Base-by-base conservation (phyloP, 2,888 invertebrate species). In the Amphipyra berbera region DNA sequence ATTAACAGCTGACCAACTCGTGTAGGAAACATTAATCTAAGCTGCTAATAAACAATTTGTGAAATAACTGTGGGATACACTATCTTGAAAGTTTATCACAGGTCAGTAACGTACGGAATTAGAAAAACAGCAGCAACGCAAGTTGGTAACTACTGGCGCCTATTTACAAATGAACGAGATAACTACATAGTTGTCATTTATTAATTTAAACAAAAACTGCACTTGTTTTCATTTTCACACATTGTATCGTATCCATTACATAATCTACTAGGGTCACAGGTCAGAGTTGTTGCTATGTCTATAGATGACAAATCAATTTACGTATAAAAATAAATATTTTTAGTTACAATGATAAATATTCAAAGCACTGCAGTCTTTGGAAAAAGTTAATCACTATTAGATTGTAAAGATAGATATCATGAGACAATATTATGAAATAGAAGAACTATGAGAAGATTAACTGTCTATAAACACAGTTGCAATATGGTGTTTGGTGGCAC, bases 61-160 rank as follows among this genome's bases (percentile, higher is more conserved):
- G 78, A 79, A 83, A 80, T 87, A 84, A 84, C 88, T 75, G 79
- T 84, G 80, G 83, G 72, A 83, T 84, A 82, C 77, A 79, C 76
- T 88, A 89, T 87, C 88, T 75, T 57, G n/a, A 78, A 68, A 85
- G 93, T 91, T 93, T 93, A 94, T 94, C 93, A 61, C 48, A 79
- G 93, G 94, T 93, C 92, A 91, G 81, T 82, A 88, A 88, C 86
- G 85, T 81, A 68, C 80, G 64, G 76, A 78, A 82, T 90, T 90
- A 91, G 90, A 89, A 91, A 90, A 92, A 90, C 87, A 88, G 78
- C 37, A 78, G 67, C 56, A 63, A 66, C 77, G 82, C 82, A 82
- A 77, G 61, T 72, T 67, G 73, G 50, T 76, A 68, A 75, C 69
- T 62, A 78, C 72, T 91, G 94, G 93, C 94, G 94, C 93, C 93